A percentile compares a stretch with the other conserved stretches of the same genome.
These are phyloP conservation scores for Montipora capricornis DNA, from an alignment of 64 coral and sea anemone genomes.

Conservation along the genomic window DNA sequence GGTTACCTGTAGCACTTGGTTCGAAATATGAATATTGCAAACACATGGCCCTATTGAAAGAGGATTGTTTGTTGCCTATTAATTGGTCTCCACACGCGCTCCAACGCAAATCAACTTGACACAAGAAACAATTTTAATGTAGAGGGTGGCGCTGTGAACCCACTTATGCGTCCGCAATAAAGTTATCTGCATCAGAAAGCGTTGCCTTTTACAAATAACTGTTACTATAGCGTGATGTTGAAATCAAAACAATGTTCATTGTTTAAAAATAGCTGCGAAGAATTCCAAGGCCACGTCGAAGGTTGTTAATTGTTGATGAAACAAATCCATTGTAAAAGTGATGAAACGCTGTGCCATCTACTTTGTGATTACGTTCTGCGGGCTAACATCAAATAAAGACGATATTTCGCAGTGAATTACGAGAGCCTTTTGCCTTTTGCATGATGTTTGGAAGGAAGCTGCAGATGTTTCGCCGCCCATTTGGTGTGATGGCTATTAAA, in stretches of 20 bases:
- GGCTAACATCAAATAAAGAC: not conserved
- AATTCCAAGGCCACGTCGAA: not conserved
- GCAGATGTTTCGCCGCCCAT: not conserved
- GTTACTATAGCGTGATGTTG: not conserved
- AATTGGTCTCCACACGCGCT: not conserved
- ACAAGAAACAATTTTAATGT: not conserved
- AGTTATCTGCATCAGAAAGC: not conserved
- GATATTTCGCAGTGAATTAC: not conserved
- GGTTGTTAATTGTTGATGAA: not conserved
- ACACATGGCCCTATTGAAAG: not conserved
- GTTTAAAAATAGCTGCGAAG: not conserved
- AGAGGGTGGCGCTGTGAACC: not conserved
- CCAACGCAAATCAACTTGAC: not conserved
- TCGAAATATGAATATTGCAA: not conserved
- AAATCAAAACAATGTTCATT: not conserved
- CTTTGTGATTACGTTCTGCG: not conserved
- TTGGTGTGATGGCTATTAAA: not conserved
- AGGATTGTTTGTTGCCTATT: not conserved
- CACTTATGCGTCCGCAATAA: not conserved
- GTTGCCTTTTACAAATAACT: not conserved
- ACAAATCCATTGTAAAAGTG: not conserved
- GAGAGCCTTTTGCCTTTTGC: not conserved
- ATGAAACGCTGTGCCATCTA: not conserved
- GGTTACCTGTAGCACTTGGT: constrained; percentile 1
- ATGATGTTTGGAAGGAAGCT: not conserved